Evolutionary conservation across 2,113 vertebrate species (phyloP).

Genomic region (Paratilapia polleni): DNA sequence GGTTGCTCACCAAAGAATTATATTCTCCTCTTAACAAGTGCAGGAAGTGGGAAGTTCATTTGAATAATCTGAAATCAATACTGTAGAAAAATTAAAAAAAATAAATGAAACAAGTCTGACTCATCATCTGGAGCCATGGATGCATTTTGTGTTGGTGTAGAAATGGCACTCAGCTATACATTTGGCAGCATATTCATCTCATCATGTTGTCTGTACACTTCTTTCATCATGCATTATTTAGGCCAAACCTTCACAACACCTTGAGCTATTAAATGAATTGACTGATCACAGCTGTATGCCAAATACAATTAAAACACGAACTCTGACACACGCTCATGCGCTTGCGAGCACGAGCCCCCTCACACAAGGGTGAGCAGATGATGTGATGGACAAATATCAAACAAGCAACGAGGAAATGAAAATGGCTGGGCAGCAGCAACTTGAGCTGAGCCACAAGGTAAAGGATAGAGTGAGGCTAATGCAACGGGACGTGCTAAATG

Average conservation of each 20-base stretch:
- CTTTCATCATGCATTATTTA: conserved; percentile 14
- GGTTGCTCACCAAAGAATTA: conserved; percentile 30
- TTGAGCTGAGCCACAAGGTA: conserved; percentile 67
- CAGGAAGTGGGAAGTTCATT: conserved; percentile 50
- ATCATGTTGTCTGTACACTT: conserved; percentile 21
- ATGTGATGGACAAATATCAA: conserved; percentile 57
- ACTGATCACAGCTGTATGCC: conserved; percentile 28
- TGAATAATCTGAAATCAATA: conserved; percentile 61
- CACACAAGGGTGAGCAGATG: background rate
- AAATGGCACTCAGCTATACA: conserved; percentile 40
- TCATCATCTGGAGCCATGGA: conserved; percentile 32
- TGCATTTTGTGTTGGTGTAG: conserved; percentile 49
- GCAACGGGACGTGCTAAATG: conserved; percentile 77
- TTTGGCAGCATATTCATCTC: conserved; percentile 44
- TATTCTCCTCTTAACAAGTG: conserved; percentile 21
- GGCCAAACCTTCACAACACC: conserved; percentile 37
- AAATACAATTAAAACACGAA: conserved; percentile 21
- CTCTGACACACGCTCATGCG: conserved; percentile 4
- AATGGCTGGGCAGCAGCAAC: conserved; percentile 39
- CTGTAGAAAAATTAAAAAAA: background rate
- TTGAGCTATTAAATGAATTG: conserved; percentile 28
- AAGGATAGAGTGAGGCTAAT: conserved; percentile 74
- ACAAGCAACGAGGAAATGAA: conserved; percentile 39
- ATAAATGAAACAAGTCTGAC: conserved; percentile 25
- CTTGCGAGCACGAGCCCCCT: conserved; percentile 2